These are phyloP conservation scores for Rhineura floridana DNA, from an alignment of 2,113 vertebrate species.

Conservation along the genomic window DNA sequence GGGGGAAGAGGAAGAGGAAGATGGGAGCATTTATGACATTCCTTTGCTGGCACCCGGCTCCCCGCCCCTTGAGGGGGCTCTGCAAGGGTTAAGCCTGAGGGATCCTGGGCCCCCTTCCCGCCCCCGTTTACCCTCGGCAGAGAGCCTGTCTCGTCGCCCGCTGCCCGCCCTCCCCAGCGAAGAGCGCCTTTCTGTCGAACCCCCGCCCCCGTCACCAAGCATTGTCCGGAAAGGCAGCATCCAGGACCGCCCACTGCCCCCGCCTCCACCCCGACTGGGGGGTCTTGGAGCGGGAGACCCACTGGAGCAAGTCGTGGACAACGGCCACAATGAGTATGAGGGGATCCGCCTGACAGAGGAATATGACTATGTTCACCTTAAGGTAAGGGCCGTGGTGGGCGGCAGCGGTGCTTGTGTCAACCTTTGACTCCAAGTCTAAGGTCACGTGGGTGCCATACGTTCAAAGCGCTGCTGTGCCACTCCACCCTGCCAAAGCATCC, in stretches of 20 bases:
- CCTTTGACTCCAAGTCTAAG: not conserved
- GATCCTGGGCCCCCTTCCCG: constrained; percentile 68
- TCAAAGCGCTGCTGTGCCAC: too few species aligned
- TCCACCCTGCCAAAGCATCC: too few species aligned
- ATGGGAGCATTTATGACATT: constrained; percentile 88
- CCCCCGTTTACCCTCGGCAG: constrained; percentile 85
- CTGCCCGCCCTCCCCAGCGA: constrained; percentile 85
- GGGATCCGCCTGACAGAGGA: constrained; percentile 78
- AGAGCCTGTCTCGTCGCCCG: constrained; percentile 87
- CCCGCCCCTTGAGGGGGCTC: constrained; percentile 53
- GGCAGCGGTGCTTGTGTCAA: accelerated
- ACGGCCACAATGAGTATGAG: constrained; percentile 86
- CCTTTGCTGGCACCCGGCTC: constrained; percentile 76
- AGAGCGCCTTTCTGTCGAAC: constrained; percentile 54
- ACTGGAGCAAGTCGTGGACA: constrained; percentile 50
- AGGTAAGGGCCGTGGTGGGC: constrained; percentile 49
- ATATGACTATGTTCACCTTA: constrained; percentile 75
- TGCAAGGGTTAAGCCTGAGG: constrained; percentile 54
- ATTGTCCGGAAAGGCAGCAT: constrained; percentile 89
- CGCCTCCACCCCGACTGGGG: constrained; percentile 79
- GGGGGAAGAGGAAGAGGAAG: constrained; percentile 54
- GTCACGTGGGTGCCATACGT: too few species aligned
- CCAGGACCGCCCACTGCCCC: constrained; percentile 88
- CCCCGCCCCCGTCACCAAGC: constrained; percentile 77
- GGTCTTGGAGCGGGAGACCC: constrained; percentile 43